These are phyloP conservation scores for Timandra comae DNA, from an alignment of 2,888 invertebrate species.

Conservation along the genomic window DNA sequence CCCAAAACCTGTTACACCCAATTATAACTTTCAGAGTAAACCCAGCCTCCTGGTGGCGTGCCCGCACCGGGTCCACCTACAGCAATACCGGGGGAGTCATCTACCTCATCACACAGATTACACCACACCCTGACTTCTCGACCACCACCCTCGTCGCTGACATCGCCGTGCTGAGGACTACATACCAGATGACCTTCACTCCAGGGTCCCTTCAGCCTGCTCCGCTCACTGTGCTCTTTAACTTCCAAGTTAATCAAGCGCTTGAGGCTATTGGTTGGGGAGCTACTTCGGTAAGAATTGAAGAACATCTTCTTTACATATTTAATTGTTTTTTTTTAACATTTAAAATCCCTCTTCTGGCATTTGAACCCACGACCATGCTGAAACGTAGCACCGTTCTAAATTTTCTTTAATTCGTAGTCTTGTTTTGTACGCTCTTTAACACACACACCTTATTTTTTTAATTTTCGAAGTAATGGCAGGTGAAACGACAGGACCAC, in stretches of 20 bases:
- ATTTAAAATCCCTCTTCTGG: too few species aligned
- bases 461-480: too few species aligned
- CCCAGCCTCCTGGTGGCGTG: slow-evolving; percentile 42
- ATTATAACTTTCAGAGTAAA: slow-evolving; percentile 29
- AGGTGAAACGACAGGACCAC: too few species aligned
- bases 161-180: slow-evolving; percentile 46
- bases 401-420: too few species aligned
- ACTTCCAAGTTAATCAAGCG: slow-evolving; percentile 28
- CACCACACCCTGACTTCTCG: slow-evolving; percentile 35
- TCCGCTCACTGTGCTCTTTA: slow-evolving; percentile 31
- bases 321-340: too few species aligned
- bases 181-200: slow-evolving; percentile 26
- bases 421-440: too few species aligned
- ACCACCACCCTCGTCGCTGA: slow-evolving; percentile 32
- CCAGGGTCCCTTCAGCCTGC: slow-evolving; percentile 35
- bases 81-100: slow-evolving; percentile 38
- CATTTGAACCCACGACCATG: too few species aligned
- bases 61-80: slow-evolving; percentile 43
- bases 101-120: slow-evolving; percentile 40
- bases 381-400: too few species aligned
- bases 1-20: too few species aligned
- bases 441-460: too few species aligned
- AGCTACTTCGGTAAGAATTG: slow-evolving; percentile 40
- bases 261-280: slow-evolving; percentile 60
- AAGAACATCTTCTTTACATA: too few species aligned